A percentile compares a stretch with the other conserved stretches of the same genome.
Conservation (phyloP, 1,140 invertebrate species). For the Cotesia vestalis region DNA sequence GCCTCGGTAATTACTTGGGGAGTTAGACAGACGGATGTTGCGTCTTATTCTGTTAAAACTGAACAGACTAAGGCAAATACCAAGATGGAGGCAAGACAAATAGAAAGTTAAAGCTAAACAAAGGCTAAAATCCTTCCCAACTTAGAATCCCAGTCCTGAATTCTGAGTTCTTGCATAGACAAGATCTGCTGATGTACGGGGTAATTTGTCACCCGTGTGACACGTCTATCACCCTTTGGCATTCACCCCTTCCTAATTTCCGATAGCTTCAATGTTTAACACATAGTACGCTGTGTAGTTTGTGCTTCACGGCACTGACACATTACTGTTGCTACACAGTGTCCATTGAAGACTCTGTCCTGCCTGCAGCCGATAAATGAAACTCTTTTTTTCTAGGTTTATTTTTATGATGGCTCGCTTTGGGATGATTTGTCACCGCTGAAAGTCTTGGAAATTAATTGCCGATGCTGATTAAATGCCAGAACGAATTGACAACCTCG, state of each 20-base stretch:
- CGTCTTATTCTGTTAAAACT: background rate
- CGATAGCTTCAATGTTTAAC: background rate
- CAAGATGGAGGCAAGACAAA: background rate
- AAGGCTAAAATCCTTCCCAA: too few species aligned
- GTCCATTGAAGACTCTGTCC: background rate
- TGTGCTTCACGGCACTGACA: background rate
- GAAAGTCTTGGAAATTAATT: too few species aligned
- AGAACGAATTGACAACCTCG: too few species aligned
- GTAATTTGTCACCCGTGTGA: conserved; percentile 16
- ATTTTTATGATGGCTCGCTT: background rate
- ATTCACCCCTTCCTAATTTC: conserved; percentile 1
- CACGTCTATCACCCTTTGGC: conserved; percentile 1
- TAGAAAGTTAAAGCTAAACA: too few species aligned
- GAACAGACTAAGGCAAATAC: background rate
- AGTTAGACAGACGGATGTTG: background rate
- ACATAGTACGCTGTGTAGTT: background rate
- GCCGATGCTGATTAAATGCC: too few species aligned
- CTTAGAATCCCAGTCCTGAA: background rate
- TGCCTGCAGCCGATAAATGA: conserved; percentile 10
- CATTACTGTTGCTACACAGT: background rate
- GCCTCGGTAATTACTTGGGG: background rate
- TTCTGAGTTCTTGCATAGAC: background rate
- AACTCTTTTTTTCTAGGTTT: background rate
- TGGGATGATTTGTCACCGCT: too few species aligned
- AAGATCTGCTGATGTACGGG: background rate